These are phyloP conservation scores for Ara ararauna DNA, from an alignment of 2,797 vertebrate species.

Conservation along the genomic window DNA sequence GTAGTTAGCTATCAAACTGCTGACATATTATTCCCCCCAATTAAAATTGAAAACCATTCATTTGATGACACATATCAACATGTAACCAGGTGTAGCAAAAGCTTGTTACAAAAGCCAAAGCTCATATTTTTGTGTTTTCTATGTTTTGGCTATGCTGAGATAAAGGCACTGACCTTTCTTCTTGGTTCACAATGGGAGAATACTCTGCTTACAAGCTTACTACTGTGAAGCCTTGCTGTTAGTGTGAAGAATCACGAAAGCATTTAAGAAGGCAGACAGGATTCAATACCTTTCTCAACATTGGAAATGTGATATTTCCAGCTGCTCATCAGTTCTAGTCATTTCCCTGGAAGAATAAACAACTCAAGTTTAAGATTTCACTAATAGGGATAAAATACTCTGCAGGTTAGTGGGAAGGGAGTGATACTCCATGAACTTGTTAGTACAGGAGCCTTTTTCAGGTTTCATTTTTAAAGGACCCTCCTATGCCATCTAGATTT, in stretches of 20 bases:
- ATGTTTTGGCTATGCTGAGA: not conserved
- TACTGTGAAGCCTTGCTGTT: slow-evolving; percentile 14
- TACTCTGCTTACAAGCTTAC: not conserved
- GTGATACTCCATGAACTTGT: not conserved
- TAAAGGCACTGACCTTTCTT: slow-evolving; percentile 25
- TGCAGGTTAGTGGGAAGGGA: not conserved
- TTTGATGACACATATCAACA: not conserved
- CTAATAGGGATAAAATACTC: not conserved
- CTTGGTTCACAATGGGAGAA: slow-evolving; percentile 27
- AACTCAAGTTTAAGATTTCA: slow-evolving; percentile 45
- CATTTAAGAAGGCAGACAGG: not conserved
- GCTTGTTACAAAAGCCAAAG: not conserved
- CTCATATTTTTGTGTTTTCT: not conserved
- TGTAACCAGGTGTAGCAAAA: not conserved
- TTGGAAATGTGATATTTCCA: not conserved
- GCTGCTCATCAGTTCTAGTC: not conserved
- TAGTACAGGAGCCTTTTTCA: not conserved
- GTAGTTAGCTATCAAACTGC: not conserved
- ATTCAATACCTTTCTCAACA: not conserved
- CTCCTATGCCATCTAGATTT: not conserved
- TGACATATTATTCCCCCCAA: not conserved
- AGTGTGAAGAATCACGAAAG: slow-evolving; percentile 1
- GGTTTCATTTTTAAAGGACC: slow-evolving; percentile 24
- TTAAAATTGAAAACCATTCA: not conserved
- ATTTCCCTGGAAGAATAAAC: not conserved